phyloP scores from a whole-genome alignment of 1,140 invertebrate species.

The Macrobrachium nipponense region DNA sequence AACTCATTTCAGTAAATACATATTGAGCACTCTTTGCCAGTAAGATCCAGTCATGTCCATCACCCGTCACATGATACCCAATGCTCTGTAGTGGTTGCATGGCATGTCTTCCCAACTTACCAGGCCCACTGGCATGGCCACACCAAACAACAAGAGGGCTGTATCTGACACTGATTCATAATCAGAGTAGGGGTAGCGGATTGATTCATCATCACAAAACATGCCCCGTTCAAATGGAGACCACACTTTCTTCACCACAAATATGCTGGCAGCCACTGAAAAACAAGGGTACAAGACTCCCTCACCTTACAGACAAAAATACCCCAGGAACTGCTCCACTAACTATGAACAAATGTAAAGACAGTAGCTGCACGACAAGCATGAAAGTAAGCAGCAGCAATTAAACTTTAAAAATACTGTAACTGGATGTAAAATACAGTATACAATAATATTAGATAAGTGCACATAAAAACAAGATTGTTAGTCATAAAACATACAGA shows the following conservation, averaged over 20 bases:
- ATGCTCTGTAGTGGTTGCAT: slow-evolving; percentile 20
- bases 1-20: too few relatives aligned
- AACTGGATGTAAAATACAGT: too few relatives aligned
- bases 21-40: too few relatives aligned
- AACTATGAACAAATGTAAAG: not conserved
- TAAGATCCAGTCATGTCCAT: too few relatives aligned
- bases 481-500: too few relatives aligned
- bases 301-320: too few relatives aligned
- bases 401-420: too few relatives aligned
- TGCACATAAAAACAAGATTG: too few relatives aligned
- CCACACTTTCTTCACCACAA: slow-evolving; percentile 64
- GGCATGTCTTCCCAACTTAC: slow-evolving; percentile 62
- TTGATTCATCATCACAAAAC: slow-evolving; percentile 75
- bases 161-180: slow-evolving; percentile 62
- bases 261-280: slow-evolving; percentile 54
- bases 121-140: slow-evolving; percentile 56
- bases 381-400: too few relatives aligned
- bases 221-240: slow-evolving; percentile 74
- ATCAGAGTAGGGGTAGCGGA: slow-evolving; percentile 72
- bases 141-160: slow-evolving; percentile 58
- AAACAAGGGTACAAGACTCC: slow-evolving; percentile 44
- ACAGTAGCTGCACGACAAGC: too few relatives aligned
- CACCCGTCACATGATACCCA: too few relatives aligned
- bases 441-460: too few relatives aligned
- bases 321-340: not conserved